These are phyloP conservation scores for Sebastes glaucus DNA, from an alignment of 2,797 vertebrate genomes.

Conservation along the genomic window DNA sequence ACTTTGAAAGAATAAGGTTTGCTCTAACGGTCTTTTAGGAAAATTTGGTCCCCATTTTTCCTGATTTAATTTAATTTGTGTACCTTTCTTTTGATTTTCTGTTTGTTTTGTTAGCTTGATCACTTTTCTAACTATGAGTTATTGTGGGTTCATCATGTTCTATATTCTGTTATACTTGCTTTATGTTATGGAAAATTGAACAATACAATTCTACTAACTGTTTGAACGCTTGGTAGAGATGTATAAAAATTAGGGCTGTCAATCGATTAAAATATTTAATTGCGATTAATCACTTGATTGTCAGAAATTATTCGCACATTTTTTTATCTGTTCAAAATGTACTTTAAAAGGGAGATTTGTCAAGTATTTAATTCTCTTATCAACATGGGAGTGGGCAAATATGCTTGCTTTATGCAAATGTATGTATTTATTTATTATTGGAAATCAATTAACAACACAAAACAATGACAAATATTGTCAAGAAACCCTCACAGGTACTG, in stretches of 20 bases:
- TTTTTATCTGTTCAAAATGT: too few relatives aligned
- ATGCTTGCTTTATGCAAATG: too few relatives aligned
- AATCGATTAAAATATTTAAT: too few relatives aligned
- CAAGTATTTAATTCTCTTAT: too few relatives aligned
- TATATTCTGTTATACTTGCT: background rate
- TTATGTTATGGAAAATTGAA: background rate
- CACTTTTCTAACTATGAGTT: background rate
- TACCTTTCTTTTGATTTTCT: background rate
- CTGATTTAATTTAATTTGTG: background rate
- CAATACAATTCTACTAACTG: background rate
- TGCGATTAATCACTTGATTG: fast-evolving
- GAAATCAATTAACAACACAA: too few relatives aligned
- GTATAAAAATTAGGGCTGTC: background rate
- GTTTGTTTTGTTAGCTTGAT: background rate
- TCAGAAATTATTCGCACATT: fast-evolving
- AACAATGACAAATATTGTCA: too few relatives aligned
- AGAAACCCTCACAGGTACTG: too few relatives aligned
- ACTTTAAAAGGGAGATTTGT: too few relatives aligned
- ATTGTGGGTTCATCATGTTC: background rate
- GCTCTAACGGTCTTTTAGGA: background rate
- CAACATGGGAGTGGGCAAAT: too few relatives aligned
- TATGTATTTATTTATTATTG: too few relatives aligned
- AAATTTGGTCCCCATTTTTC: background rate
- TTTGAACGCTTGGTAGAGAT: background rate
- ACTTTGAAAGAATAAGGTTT: background rate